Evolutionary conservation across 2,888 invertebrate species (phyloP).

Genomic region (Drosophila borborema): DNA sequence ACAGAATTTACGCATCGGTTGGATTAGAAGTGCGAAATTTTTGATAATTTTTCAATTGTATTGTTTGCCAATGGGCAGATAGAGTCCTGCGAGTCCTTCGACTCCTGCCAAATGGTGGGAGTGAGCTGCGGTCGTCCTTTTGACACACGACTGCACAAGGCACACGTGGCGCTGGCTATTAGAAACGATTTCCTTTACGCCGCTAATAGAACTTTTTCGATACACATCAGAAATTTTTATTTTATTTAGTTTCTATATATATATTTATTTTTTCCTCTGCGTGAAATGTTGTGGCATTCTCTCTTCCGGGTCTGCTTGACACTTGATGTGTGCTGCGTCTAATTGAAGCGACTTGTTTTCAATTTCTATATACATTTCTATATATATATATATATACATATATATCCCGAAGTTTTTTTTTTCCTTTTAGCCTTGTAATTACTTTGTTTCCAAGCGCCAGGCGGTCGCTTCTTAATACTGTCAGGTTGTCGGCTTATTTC

Average conservation of each 20-base stretch:
- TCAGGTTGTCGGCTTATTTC: constrained; percentile 27
- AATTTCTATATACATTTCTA: constrained; percentile 12
- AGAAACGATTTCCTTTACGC: constrained; percentile 74
- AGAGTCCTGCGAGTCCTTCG: constrained; percentile 6
- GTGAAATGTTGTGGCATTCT: constrained; percentile 53
- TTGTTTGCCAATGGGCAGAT: constrained; percentile 54
- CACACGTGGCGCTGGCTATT: constrained; percentile 73
- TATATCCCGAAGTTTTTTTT: constrained; percentile 16
- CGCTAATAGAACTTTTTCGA: constrained; percentile 72
- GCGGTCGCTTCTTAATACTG: constrained; percentile 66
- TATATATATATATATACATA: constrained; percentile 11
- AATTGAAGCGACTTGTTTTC: constrained; percentile 56
- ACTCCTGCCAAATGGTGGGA: not conserved
- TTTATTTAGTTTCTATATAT: not conserved
- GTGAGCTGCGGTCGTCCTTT: constrained; percentile 69
- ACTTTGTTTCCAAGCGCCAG: constrained; percentile 75
- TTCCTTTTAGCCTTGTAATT: constrained; percentile 52
- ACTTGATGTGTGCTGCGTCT: constrained; percentile 57
- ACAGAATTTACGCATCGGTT: constrained; percentile 55
- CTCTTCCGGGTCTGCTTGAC: constrained; percentile 43
- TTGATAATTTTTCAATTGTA: constrained; percentile 80
- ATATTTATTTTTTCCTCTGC: constrained; percentile 9
- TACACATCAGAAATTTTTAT: constrained; percentile 26
- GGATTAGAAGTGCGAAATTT: constrained; percentile 74
- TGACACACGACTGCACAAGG: constrained; percentile 75